These are phyloP conservation scores for Clarias batrachus DNA, from an alignment of 2,113 vertebrate genomes.

Conservation along the genomic window DNA sequence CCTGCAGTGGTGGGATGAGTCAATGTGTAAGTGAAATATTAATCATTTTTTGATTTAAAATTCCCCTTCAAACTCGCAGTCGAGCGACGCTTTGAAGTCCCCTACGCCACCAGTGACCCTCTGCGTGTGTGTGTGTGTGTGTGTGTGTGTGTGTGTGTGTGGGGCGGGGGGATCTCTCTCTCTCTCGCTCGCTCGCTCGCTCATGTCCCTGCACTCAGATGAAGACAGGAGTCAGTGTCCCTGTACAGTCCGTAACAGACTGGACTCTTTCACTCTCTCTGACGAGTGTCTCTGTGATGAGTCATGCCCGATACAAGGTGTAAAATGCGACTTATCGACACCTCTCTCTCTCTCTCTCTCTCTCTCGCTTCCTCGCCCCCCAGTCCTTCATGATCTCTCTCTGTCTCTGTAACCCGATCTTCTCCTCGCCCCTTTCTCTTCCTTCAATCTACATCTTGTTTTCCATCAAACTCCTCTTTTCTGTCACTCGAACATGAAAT, in stretches of 20 bases:
- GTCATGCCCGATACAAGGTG: background rate
- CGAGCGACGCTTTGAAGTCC: constrained; percentile 68
- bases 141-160: background rate
- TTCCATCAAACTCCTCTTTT: background rate
- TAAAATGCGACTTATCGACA: background rate
- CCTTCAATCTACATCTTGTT: background rate
- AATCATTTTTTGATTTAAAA: constrained; percentile 73
- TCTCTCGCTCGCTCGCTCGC: constrained; percentile 15
- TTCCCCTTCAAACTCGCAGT: constrained; percentile 74
- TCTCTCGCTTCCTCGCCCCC: background rate
- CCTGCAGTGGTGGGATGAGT: constrained; percentile 64
- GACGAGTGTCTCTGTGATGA: background rate
- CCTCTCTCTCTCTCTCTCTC: background rate
- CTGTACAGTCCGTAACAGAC: background rate
- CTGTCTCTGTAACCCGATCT: background rate
- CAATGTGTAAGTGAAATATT: constrained; percentile 75
- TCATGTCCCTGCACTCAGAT: background rate
- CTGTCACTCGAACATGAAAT: no score
- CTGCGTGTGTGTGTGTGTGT: constrained; percentile 37
- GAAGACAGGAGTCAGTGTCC: constrained; percentile 8
- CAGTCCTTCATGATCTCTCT: background rate
- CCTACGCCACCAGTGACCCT: constrained; percentile 61
- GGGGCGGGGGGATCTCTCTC: no score
- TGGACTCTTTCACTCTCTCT: background rate
- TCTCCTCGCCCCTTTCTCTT: background rate